Base-by-base conservation (phyloP, 53 echinoderm and acorn worm genomes). In the Echinarachnius parma region DNA sequence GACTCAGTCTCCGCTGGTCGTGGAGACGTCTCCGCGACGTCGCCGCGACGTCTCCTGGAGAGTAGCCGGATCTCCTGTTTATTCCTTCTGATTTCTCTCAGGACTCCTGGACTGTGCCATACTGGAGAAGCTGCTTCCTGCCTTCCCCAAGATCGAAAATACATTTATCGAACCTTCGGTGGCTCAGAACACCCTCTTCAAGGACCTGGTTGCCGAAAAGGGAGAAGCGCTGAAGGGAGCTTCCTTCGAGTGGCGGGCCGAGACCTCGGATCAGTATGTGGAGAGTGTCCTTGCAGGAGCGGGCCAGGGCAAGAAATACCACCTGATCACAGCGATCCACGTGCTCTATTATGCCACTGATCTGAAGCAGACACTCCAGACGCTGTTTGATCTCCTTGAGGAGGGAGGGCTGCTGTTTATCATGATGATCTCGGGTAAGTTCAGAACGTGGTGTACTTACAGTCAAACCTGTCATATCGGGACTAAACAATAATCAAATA, bases 101-200 rank as follows among this genome's bases (percentile, higher is more conserved):
- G 81, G 81, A 36, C 42, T 75, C 26, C 31, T 81, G 1, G 81
- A 81, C 24, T 75, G 63, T 34, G 75, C 74, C 45, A 26, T 81
- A 42, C 54, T 63, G 37, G 53, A 62, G 14, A 57, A 60, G n/a
- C 53, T 81, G 21, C 74, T 75, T 2, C 62, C 81, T 10, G 52
- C 28, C 8, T 81, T 62, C 45, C 81, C 75, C 4, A 16, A 15
- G 9, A 75, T 81, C 28, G 48, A 25, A 29, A 44, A 81, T 53
- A 81, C 81, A 14, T 31, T 62, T 1, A 53, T 81, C 8, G 81
- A 81, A 16, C 81, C 75, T 2, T 61, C 63, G 7, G 45, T 52
- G 46, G 60, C 64, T 33, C 81, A 81, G 33, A 53, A 39, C 15
- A 56, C 61, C 62, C 62, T 75, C 31, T 81, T 74, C 64, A 81